These are phyloP conservation scores for Hirundichthys speculiger DNA, from an alignment of 2,113 vertebrate genomes.

Conservation along the genomic window DNA sequence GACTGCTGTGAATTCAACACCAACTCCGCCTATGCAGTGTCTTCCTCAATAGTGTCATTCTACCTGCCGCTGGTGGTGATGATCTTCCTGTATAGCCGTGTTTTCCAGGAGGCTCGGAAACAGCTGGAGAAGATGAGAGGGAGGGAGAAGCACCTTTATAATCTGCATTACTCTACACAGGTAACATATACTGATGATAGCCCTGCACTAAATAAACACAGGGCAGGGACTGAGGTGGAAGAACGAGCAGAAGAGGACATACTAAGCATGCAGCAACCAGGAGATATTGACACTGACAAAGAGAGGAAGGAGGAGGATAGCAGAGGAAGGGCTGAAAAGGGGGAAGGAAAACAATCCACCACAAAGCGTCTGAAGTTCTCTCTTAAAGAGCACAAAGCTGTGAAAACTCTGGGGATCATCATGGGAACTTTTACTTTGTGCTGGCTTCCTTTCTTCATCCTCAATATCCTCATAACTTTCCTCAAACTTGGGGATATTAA, in stretches of 20 bases:
- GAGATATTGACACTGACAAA: neutral
- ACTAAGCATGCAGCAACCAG: constrained; percentile 38
- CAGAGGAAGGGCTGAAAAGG: constrained; percentile 36
- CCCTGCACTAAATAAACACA: constrained; percentile 72
- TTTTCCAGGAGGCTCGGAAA: constrained; percentile 93
- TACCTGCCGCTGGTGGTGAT: constrained; percentile 93
- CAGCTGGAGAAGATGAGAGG: constrained; percentile 93
- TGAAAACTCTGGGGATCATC: constrained; percentile 97
- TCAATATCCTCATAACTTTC: constrained; percentile 89
- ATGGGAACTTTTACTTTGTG: constrained; percentile 98
- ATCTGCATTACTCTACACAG: constrained; percentile 75
- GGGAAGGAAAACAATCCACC: constrained; percentile 39
- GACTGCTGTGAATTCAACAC: constrained; percentile 94
- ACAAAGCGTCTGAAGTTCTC: constrained; percentile 84
- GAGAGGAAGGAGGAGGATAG: constrained; percentile 47
- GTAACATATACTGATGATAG: constrained; percentile 58
- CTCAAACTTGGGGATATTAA: constrained; percentile 76
- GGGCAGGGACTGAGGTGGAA: constrained; percentile 43
- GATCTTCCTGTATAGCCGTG: constrained; percentile 92
- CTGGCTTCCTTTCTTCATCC: constrained; percentile 97
- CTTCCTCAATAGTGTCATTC: constrained; percentile 96
- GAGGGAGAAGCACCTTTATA: constrained; percentile 85
- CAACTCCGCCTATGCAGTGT: constrained; percentile 87
- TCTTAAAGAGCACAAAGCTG: constrained; percentile 94
- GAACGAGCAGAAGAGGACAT: constrained; percentile 45